A percentile compares a stretch with the other conserved stretches of the same genome.
Evolutionary conservation across 2,113 vertebrate genomes (phyloP).

Genomic region (Piaya cayana): DNA sequence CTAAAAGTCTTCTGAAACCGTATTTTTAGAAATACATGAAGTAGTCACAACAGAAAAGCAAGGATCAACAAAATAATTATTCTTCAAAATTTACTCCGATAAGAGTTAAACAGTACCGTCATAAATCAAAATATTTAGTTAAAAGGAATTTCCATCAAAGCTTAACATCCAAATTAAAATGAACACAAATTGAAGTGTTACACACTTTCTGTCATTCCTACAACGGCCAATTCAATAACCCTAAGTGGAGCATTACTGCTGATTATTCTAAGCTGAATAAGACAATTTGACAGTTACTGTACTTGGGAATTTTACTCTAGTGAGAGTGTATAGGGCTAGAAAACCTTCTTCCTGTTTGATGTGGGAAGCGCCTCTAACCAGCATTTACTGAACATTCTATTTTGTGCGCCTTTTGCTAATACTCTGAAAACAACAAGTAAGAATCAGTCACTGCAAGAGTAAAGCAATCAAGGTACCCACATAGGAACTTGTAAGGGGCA

Average conservation of each 20-base stretch:
- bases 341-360: background rate
- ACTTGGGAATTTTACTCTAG: conserved; percentile 49
- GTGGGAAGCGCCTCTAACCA: background rate
- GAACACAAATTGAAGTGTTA: conserved; percentile 66
- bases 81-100: conserved; percentile 47
- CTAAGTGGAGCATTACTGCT: conserved; percentile 68
- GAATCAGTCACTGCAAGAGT: background rate
- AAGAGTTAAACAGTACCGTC: conserved; percentile 32
- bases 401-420: background rate
- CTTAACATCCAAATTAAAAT: conserved; percentile 67
- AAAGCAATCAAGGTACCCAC: background rate
- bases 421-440: background rate
- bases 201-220: conserved; percentile 64
- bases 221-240: conserved; percentile 70
- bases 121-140: conserved; percentile 63
- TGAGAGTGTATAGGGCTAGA: conserved; percentile 59
- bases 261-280: conserved; percentile 75
- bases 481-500: conserved; percentile 5
- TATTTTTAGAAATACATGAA: background rate
- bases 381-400: background rate
- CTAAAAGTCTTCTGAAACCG: background rate
- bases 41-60: conserved; percentile 18
- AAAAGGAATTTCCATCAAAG: conserved; percentile 66
- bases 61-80: background rate
- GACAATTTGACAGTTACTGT: conserved; percentile 65